These are phyloP conservation scores for Podiceps cristatus DNA, from an alignment of 2,113 vertebrate genomes.

Conservation along the genomic window DNA sequence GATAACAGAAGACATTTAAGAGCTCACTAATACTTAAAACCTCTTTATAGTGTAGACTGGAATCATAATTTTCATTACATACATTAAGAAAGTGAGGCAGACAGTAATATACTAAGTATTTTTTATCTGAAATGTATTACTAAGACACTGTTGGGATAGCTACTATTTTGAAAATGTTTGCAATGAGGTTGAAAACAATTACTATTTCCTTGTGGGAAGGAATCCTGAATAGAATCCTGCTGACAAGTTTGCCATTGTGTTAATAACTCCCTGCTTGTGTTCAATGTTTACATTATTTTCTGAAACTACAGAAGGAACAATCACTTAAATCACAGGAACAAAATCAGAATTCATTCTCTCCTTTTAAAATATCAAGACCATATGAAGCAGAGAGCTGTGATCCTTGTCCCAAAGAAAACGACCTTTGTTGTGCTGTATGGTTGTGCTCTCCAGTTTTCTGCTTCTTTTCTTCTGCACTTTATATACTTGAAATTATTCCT, in stretches of 20 bases:
- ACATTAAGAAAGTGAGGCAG: neutral
- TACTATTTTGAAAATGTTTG: neutral
- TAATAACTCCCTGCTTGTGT: neutral
- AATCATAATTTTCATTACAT: neutral
- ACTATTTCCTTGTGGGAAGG: neutral
- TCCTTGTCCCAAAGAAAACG: neutral
- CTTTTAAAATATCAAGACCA: neutral
- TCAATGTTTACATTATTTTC: neutral
- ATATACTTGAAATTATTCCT: neutral
- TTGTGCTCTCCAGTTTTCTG: neutral
- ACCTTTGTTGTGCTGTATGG: neutral
- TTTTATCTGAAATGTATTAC: neutral
- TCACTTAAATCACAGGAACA: neutral
- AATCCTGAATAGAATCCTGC: neutral
- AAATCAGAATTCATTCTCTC: neutral
- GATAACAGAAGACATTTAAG: neutral
- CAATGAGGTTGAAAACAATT: neutral
- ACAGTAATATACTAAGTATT: neutral
- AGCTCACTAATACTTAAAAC: neutral
- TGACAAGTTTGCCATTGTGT: neutral
- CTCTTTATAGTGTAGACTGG: neutral
- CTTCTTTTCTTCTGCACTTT: neutral
- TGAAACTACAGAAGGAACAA: neutral
- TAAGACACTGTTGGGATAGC: neutral
- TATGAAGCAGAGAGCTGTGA: neutral